Evolutionary conservation across 37 sponge, comb jelly and placozoan species (phyloP).

Genomic region (Haliclona indistincta): DNA sequence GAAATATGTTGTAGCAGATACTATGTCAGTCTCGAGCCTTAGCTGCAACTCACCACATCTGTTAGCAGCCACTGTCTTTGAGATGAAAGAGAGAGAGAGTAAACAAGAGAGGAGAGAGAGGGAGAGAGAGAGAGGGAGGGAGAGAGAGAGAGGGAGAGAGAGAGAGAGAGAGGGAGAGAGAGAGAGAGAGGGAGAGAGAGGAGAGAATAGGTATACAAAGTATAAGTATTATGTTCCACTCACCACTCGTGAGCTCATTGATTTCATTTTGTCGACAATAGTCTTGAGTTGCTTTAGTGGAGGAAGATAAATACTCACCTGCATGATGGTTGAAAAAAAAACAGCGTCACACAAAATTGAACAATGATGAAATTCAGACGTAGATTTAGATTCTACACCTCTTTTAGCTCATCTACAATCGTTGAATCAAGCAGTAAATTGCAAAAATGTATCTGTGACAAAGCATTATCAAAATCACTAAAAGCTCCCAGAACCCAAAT

Average conservation of each 20-base stretch:
- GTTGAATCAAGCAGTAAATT: too few relatives aligned
- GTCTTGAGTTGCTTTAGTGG: constrained; percentile 73
- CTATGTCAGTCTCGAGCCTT: constrained; percentile 74
- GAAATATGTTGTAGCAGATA: constrained; percentile 77
- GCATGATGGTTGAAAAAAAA: too few relatives aligned
- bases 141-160: constrained; percentile 2
- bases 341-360: too few relatives aligned
- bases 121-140: constrained; percentile 14
- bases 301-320: constrained; percentile 92
- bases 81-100: neutral
- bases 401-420: too few relatives aligned
- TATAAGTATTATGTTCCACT: constrained; percentile 14
- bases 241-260: constrained; percentile 63
- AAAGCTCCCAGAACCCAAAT: too few relatives aligned
- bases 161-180: constrained; percentile 12
- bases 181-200: neutral
- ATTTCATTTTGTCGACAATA: constrained; percentile 79
- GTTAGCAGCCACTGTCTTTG: constrained; percentile 79
- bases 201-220: neutral
- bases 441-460: too few relatives aligned
- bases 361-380: too few relatives aligned
- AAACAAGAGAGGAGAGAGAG: neutral
- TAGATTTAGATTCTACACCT: too few relatives aligned
- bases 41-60: constrained; percentile 76
- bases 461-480: too few relatives aligned